A percentile compares a stretch with the other conserved stretches of the same genome.
Evolutionary conservation across 2,888 invertebrate genomes (phyloP).

Genomic region (Esperia sulphurella): DNA sequence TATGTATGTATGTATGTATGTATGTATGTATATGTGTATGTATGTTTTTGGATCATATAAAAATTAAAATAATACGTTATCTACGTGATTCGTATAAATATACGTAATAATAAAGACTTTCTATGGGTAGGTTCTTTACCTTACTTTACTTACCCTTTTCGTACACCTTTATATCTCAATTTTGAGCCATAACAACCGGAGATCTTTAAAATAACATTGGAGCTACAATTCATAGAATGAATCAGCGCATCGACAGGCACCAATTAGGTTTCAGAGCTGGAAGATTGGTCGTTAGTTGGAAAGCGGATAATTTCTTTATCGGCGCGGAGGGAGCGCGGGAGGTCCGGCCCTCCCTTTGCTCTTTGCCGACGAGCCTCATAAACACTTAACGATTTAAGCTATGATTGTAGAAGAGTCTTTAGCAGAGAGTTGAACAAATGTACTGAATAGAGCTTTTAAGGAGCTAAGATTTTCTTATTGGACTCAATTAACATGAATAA

Average conservation of each 20-base stretch:
- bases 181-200: not conserved
- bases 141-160: too few species aligned
- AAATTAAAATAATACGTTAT: too few species aligned
- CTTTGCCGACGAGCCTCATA: conserved; percentile 27
- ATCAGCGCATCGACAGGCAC: conserved; percentile 30
- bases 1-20: too few species aligned
- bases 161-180: not conserved
- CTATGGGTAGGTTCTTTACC: too few species aligned
- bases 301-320: conserved; percentile 69
- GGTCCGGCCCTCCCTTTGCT: conserved; percentile 49
- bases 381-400: conserved; percentile 20
- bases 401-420: not conserved
- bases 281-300: conserved; percentile 48
- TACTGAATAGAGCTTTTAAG: too few species aligned
- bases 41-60: too few species aligned
- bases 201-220: conserved; percentile 2
- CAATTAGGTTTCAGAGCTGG: conserved; percentile 35
- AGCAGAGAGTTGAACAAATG: too few species aligned
- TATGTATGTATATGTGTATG: too few species aligned
- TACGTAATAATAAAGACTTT: too few species aligned
- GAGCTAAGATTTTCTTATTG: too few species aligned
- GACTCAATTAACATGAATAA: too few species aligned
- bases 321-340: conserved; percentile 48
- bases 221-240: conserved; percentile 12
- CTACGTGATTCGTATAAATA: too few species aligned